phyloP scores from a whole-genome alignment of 1,140 invertebrate species.

The Anthonomus grandis region DNA sequence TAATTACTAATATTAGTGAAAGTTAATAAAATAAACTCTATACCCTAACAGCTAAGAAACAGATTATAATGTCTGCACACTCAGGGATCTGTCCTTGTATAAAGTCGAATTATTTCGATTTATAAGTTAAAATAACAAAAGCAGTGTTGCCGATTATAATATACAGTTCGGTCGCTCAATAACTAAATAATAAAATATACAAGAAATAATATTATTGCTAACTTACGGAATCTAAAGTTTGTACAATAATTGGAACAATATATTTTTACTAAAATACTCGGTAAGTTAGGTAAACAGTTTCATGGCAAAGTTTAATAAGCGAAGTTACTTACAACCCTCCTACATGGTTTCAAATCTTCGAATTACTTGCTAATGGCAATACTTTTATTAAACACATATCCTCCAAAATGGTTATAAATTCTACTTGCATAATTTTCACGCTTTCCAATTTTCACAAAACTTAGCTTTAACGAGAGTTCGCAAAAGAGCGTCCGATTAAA shows the following conservation, averaged over 20 bases:
- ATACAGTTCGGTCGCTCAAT: slow-evolving; percentile 11
- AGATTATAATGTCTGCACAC: slow-evolving; percentile 9
- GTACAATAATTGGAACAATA: slow-evolving; percentile 26
- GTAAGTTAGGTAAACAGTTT: slow-evolving; percentile 1
- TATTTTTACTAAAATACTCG: slow-evolving; percentile 15
- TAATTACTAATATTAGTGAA: slow-evolving; percentile 2
- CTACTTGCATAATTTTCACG: slow-evolving; percentile 11
- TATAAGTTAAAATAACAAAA: background rate
- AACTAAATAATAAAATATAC: slow-evolving; percentile 9
- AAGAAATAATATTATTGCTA: background rate
- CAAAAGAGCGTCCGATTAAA: background rate
- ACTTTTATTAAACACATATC: slow-evolving; percentile 14
- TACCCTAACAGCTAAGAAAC: slow-evolving; percentile 8
- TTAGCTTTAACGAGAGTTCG: background rate
- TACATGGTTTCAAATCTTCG: background rate
- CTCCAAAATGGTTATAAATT: slow-evolving; percentile 5
- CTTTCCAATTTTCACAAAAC: slow-evolving; percentile 12
- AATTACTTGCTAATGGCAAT: slow-evolving; percentile 9
- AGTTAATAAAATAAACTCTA: slow-evolving; percentile 13
- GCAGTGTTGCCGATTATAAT: background rate
- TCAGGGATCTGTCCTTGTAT: slow-evolving; percentile 21
- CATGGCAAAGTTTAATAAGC: background rate
- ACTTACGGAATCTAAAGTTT: slow-evolving; percentile 19
- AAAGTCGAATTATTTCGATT: slow-evolving; percentile 6
- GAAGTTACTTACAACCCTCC: background rate